These are phyloP conservation scores for Fulica atra DNA, from an alignment of 2,113 vertebrate species.

Conservation along the genomic window DNA sequence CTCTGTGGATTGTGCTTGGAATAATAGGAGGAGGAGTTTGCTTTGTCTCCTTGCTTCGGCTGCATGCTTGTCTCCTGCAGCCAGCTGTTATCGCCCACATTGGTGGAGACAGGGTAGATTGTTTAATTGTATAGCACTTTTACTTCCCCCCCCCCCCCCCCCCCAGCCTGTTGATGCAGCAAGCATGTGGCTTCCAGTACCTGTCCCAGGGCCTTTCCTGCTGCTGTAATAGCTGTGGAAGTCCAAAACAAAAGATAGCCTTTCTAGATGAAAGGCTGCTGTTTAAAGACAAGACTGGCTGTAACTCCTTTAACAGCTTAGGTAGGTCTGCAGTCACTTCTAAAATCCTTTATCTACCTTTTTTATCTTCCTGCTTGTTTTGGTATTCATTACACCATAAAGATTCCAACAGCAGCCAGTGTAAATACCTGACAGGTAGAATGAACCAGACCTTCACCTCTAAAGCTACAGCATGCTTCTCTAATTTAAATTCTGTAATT, in stretches of 20 bases:
- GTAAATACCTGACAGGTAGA: background rate
- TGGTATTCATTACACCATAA: background rate
- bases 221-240: background rate
- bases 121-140: background rate
- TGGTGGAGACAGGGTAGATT: background rate
- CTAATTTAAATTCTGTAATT: background rate
- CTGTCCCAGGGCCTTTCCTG: background rate
- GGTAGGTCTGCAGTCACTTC: background rate
- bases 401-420: background rate
- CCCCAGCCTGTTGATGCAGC: background rate
- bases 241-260: background rate
- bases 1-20: background rate
- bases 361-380: background rate
- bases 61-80: background rate
- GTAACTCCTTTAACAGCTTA: background rate
- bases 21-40: background rate
- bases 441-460: background rate
- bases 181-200: background rate
- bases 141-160: background rate
- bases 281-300: background rate
- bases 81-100: background rate
- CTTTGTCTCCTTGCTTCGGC: background rate
- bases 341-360: background rate
- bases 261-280: background rate
- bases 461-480: background rate